Percentiles rank a stretch among this genome's conserved stretches.
These are phyloP conservation scores for Lordiphosa collinella DNA, from an alignment of 1,140 invertebrate genomes.

Conservation along the genomic window DNA sequence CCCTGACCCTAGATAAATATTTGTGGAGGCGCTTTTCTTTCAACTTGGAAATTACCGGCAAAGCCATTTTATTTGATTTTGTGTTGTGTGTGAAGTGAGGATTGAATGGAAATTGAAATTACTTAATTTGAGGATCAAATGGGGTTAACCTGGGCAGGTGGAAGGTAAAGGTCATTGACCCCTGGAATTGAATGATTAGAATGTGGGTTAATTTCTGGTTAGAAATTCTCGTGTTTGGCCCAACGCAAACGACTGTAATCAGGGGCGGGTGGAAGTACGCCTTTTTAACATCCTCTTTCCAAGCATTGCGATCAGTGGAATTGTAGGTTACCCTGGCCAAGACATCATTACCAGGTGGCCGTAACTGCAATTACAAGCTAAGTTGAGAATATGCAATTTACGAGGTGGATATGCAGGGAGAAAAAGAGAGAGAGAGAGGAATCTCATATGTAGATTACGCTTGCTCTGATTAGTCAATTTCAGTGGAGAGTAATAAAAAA, in stretches of 20 bases:
- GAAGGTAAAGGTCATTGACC: background rate
- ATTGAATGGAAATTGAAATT: conserved; percentile 19
- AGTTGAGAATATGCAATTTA: conserved; percentile 25
- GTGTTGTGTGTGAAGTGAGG: conserved; percentile 23
- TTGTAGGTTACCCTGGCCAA: conserved; percentile 4
- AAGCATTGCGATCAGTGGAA: too few species aligned
- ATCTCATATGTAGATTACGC: conserved; percentile 13
- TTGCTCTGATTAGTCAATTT: conserved; percentile 16
- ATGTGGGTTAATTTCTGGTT: conserved; percentile 21
- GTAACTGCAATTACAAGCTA: conserved; percentile 42
- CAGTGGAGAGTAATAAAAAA: background rate
- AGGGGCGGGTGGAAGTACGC: conserved; percentile 11
- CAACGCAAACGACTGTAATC: background rate
- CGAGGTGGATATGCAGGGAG: background rate
- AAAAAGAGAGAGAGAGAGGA: conserved; percentile 12
- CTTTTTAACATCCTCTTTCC: conserved; percentile 6
- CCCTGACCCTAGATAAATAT: conserved; percentile 38
- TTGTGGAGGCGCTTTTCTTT: conserved; percentile 30
- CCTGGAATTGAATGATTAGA: background rate
- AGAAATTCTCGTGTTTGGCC: background rate
- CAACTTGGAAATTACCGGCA: conserved; percentile 18
- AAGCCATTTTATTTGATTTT: conserved; percentile 40
- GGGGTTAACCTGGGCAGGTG: conserved; percentile 34
- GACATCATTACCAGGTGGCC: conserved; percentile 20
- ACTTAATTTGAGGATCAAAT: conserved; percentile 43